Percentiles rank a stretch among this genome's conserved stretches.
Evolutionary conservation across 2,113 vertebrate genomes (phyloP).

Genomic region (Misgurnus mizolepis): DNA sequence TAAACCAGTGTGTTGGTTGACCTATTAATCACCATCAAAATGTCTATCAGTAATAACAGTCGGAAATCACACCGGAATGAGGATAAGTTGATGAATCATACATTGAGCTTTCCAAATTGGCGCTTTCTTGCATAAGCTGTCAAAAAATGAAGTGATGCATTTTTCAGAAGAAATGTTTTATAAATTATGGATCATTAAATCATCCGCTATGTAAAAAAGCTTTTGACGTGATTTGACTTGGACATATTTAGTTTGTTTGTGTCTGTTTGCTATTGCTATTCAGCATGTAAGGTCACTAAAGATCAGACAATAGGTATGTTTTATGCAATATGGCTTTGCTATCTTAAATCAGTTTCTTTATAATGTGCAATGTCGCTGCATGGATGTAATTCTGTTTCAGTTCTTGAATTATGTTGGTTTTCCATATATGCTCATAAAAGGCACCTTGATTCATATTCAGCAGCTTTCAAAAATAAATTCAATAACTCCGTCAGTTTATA

Average conservation of each 20-base stretch:
- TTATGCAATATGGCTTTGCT: conserved; percentile 14
- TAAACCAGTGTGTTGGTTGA: not conserved
- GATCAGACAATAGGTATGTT: not conserved
- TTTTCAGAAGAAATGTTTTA: conserved; percentile 7
- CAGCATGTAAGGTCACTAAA: conserved; percentile 6
- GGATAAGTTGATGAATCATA: conserved; percentile 1
- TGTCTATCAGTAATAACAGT: conserved; percentile 8
- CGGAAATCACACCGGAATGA: not conserved
- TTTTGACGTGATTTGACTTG: not conserved
- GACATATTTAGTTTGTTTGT: not conserved
- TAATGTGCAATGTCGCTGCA: not conserved
- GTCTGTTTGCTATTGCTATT: not conserved
- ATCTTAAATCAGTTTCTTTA: not conserved
- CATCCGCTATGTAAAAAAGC: not conserved
- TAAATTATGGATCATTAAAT: conserved; percentile 25
- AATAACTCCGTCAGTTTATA: conserved; percentile 6
- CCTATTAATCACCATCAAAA: conserved; percentile 12
- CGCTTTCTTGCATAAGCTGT: conserved; percentile 16
- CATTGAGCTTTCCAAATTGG: conserved; percentile 17
- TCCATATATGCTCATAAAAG: not conserved
- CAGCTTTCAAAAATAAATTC: conserved; percentile 22
- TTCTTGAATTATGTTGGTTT: conserved; percentile 18
- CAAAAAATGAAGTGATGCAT: conserved; percentile 12
- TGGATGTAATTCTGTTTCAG: not conserved
- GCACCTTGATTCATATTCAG: not conserved